Percentiles rank a stretch among this genome's conserved stretches.
Conservation (phyloP, 30 jellyfish, hydroid and myxozoan species). For the Sanderia malayensis region DNA sequence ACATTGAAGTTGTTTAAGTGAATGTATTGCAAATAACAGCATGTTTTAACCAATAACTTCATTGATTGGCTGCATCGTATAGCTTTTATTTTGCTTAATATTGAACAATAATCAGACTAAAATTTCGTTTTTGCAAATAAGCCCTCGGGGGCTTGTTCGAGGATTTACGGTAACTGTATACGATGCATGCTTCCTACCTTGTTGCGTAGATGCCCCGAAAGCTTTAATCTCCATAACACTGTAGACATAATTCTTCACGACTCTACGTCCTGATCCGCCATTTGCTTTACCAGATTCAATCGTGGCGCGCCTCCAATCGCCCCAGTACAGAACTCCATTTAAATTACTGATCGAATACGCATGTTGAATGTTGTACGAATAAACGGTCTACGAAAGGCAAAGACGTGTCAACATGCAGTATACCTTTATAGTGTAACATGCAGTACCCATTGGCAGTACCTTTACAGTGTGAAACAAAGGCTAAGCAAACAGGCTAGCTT, state of each 20-base stretch:
- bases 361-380: constrained; percentile 44
- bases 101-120: too few relatives aligned
- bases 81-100: too few relatives aligned
- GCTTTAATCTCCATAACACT: constrained; percentile 87
- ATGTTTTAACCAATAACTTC: too few relatives aligned
- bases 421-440: not conserved
- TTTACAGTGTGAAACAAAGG: not conserved
- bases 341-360: constrained; percentile 71
- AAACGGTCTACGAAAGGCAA: constrained; percentile 27
- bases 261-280: constrained; percentile 3
- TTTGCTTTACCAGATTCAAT: constrained; percentile 32
- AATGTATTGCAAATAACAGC: too few relatives aligned
- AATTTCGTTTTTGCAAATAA: too few relatives aligned
- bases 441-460: too few relatives aligned
- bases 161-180: too few relatives aligned
- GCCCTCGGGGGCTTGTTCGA: too few relatives aligned
- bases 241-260: constrained; percentile 22
- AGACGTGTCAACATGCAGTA: not conserved
- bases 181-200: constrained; percentile 48
- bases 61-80: too few relatives aligned
- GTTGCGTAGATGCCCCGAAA: constrained; percentile 65
- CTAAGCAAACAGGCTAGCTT: not conserved
- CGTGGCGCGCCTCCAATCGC: constrained; percentile 75
- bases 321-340: constrained; percentile 67
- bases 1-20: too few relatives aligned